Conservation (phyloP, 2,888 invertebrate species). For the Panzeria rudis region DNA sequence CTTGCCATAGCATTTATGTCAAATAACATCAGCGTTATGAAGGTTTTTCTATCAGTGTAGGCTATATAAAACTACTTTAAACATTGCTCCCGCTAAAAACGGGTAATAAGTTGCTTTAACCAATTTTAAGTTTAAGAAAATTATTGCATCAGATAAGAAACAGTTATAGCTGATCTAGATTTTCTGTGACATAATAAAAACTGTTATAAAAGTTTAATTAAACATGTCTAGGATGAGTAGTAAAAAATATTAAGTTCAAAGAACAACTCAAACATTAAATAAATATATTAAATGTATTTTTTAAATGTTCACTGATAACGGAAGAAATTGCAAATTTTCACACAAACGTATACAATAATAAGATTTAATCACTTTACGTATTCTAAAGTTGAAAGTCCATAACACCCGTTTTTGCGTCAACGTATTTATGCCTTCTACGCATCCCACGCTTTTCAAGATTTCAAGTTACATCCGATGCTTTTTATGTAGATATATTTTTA, state of each 20-base stretch:
- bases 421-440: no score
- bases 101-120: neutral
- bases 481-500: no score
- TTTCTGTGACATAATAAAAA: neutral
- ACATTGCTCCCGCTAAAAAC: neutral
- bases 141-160: neutral
- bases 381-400: no score
- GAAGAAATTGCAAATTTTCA: neutral
- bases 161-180: neutral
- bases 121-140: neutral
- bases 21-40: no score
- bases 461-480: no score
- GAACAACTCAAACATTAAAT: neutral
- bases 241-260: constrained; percentile 9
- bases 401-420: no score
- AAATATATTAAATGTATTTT: neutral
- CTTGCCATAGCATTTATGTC: no score
- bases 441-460: no score
- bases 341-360: no score
- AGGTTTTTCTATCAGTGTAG: no score
- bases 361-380: no score
- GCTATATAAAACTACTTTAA: neutral
- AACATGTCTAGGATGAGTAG: neutral
- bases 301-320: neutral
- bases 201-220: neutral